Percentiles rank a stretch among this genome's conserved stretches.
Evolutionary conservation across 2,113 vertebrate species (phyloP).

Genomic region (Tachuris rubrigastra): DNA sequence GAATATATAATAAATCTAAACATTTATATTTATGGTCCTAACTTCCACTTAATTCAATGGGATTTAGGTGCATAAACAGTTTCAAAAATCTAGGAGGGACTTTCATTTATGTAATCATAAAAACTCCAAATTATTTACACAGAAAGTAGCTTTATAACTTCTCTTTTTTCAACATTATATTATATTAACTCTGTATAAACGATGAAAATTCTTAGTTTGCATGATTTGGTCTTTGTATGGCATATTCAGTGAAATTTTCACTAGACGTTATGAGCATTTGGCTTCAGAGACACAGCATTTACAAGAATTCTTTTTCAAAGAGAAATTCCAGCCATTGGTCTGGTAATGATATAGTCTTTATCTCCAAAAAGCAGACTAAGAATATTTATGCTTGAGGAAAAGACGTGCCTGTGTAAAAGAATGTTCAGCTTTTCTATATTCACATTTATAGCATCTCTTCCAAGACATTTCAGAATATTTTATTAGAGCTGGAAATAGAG

Average conservation of each 20-base stretch:
- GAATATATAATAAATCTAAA: not conserved
- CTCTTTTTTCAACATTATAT: not conserved
- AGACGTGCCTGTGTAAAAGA: constrained; percentile 9
- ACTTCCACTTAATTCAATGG: not conserved
- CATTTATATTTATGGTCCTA: not conserved
- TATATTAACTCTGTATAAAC: not conserved
- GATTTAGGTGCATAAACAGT: not conserved
- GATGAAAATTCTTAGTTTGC: not conserved
- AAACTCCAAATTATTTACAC: not conserved
- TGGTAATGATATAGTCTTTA: constrained; percentile 19
- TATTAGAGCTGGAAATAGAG: constrained; percentile 20
- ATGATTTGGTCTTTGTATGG: not conserved
- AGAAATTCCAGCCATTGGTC: constrained; percentile 6
- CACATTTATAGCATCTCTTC: not conserved
- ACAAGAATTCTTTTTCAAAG: constrained; percentile 27
- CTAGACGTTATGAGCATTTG: not conserved
- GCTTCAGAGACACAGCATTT: not conserved
- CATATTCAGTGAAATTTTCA: not conserved
- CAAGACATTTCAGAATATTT: not conserved
- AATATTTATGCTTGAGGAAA: constrained; percentile 48
- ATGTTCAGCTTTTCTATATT: not conserved
- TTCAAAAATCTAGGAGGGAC: not conserved
- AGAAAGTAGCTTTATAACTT: not conserved
- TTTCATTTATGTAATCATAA: not conserved
- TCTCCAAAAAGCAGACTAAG: constrained; percentile 10